These are phyloP conservation scores for Galeopterus variegatus DNA, from an alignment of 2,113 vertebrate genomes.

Conservation along the genomic window DNA sequence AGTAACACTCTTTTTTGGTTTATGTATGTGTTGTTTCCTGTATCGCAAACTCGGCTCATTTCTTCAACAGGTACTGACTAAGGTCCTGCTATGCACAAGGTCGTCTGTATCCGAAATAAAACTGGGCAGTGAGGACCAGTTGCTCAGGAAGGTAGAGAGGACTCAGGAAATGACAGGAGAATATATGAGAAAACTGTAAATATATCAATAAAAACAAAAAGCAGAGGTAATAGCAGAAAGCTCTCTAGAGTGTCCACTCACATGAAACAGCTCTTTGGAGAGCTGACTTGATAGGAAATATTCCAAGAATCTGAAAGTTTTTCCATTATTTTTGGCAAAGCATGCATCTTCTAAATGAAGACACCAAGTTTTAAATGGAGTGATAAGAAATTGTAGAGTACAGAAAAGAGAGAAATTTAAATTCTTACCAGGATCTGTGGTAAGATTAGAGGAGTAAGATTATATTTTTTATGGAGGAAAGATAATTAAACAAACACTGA, in stretches of 20 bases:
- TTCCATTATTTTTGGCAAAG: background rate
- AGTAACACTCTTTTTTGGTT: background rate
- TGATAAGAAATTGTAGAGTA: constrained; percentile 21
- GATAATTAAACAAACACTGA: constrained; percentile 40
- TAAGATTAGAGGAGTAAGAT: constrained; percentile 24
- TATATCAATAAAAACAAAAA: background rate
- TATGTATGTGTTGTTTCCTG: background rate
- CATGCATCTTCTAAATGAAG: background rate
- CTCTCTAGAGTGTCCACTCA: background rate
- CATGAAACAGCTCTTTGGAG: background rate
- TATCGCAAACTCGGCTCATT: background rate
- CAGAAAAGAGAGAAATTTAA: constrained; percentile 50
- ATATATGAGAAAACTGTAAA: background rate
- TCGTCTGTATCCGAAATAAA: background rate
- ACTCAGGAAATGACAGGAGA: background rate
- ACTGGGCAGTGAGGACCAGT: background rate
- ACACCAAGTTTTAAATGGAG: background rate
- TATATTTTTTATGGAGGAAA: constrained; percentile 9
- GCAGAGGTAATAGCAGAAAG: background rate
- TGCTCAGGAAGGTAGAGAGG: background rate
- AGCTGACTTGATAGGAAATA: background rate
- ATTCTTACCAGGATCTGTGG: background rate
- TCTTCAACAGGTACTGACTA: background rate
- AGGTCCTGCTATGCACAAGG: background rate
- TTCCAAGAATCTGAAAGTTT: background rate